A percentile compares a stretch with the other conserved stretches of the same genome.
Conservation (phyloP, 2,113 vertebrate genomes). For the Gymnocephalus cernua region DNA sequence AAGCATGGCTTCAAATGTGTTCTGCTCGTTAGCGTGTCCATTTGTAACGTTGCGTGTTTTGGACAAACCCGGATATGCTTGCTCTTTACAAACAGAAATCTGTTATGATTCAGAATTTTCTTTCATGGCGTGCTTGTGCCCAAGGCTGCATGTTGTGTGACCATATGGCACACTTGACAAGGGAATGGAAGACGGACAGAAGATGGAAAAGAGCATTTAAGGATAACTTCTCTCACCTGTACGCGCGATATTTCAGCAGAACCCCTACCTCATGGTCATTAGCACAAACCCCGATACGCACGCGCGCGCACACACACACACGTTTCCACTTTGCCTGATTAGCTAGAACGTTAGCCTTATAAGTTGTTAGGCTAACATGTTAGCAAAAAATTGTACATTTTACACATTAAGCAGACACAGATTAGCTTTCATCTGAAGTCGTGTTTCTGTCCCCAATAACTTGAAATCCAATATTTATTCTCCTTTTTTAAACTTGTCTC, state of each 20-base stretch:
- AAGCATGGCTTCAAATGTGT: neutral
- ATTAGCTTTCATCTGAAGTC: too few relatives aligned
- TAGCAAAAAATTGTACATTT: neutral
- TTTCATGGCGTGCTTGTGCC: slow-evolving; percentile 53
- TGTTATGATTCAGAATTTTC: slow-evolving; percentile 59
- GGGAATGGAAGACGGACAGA: slow-evolving; percentile 17
- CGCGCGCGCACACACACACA: too few relatives aligned
- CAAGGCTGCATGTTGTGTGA: slow-evolving; percentile 69
- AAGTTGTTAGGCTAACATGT: neutral
- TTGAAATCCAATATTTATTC: neutral
- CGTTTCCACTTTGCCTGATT: too few relatives aligned
- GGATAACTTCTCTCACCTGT: slow-evolving; percentile 28
- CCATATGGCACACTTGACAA: slow-evolving; percentile 75
- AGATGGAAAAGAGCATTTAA: slow-evolving; percentile 4
- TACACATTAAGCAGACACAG: neutral
- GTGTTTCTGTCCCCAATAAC: neutral
- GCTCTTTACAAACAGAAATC: slow-evolving; percentile 55
- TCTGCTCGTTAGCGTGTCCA: neutral
- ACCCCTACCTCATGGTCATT: neutral
- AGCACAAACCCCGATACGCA: too few relatives aligned
- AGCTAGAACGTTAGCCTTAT: too few relatives aligned
- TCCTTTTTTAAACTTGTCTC: neutral
- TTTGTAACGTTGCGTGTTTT: neutral
- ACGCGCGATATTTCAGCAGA: too few relatives aligned
- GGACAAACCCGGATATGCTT: slow-evolving; percentile 27